Percentiles rank a stretch among this genome's conserved stretches.
Evolutionary conservation across 2,113 vertebrate species (phyloP).

Genomic region (Micronycteris hirsuta): DNA sequence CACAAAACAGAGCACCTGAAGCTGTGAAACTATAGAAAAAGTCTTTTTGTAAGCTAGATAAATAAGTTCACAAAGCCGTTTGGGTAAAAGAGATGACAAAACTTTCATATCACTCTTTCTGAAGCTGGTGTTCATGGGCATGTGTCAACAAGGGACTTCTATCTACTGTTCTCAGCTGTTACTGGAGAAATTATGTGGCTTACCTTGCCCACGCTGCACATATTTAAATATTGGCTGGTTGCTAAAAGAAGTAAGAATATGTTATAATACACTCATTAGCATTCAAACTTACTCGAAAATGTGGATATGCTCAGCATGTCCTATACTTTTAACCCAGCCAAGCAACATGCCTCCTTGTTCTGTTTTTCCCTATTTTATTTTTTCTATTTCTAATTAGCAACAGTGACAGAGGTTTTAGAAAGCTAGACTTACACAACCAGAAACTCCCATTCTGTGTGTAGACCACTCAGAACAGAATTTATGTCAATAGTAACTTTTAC

Average conservation of each 20-base stretch:
- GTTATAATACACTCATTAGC: neutral
- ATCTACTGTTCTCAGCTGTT: neutral
- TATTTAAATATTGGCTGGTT: neutral
- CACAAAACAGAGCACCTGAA: neutral
- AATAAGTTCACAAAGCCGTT: neutral
- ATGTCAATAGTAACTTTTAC: neutral
- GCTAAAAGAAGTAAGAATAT: neutral
- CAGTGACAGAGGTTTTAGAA: neutral
- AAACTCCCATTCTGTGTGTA: neutral
- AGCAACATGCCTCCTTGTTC: neutral
- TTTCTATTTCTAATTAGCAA: neutral
- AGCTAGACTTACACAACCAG: neutral
- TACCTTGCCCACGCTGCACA: neutral
- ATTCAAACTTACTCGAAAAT: neutral
- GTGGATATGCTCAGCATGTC: neutral
- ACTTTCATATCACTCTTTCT: neutral
- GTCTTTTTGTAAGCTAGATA: neutral
- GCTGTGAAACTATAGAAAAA: neutral
- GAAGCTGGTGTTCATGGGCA: neutral
- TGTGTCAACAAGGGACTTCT: neutral
- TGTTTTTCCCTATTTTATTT: neutral
- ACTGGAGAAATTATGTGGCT: neutral
- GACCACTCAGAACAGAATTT: neutral
- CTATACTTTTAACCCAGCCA: neutral
- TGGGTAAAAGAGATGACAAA: neutral